A percentile compares a stretch with the other conserved stretches of the same genome.
Conservation (phyloP, 2,797 vertebrate genomes). For the Anas bernieri region DNA sequence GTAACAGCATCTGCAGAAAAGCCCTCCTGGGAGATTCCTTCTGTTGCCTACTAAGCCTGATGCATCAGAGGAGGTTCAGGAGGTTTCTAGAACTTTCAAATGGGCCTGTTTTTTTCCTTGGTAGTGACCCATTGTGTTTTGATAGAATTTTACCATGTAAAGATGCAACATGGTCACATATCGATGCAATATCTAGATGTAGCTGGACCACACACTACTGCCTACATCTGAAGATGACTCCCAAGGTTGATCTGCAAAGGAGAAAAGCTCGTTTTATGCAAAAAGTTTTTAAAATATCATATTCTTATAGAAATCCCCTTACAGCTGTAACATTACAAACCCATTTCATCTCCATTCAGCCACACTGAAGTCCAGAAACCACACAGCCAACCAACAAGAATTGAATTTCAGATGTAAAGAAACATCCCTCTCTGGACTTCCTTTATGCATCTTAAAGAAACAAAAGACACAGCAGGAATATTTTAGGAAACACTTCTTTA, state of each 20-base stretch:
- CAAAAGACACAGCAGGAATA: background rate
- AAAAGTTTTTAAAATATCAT: background rate
- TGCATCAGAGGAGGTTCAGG: rapidly evolving
- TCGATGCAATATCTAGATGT: background rate
- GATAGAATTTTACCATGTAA: background rate
- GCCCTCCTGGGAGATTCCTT: background rate
- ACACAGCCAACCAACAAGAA: background rate
- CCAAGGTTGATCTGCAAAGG: background rate
- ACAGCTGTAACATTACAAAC: background rate
- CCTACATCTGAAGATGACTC: background rate
- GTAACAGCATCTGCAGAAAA: background rate
- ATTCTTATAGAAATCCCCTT: background rate
- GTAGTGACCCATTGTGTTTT: background rate
- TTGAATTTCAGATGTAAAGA: background rate
- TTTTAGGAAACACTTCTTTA: background rate
- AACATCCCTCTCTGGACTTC: background rate
- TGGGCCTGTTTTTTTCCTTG: background rate
- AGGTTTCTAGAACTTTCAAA: background rate
- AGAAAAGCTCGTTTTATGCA: background rate
- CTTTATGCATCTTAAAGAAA: background rate
- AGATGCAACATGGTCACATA: background rate
- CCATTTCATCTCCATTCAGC: background rate
- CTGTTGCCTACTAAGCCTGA: background rate
- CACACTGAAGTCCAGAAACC: background rate
- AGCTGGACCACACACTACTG: background rate